Conservation (phyloP, 2,113 vertebrate species). For the Gavia stellata region DNA sequence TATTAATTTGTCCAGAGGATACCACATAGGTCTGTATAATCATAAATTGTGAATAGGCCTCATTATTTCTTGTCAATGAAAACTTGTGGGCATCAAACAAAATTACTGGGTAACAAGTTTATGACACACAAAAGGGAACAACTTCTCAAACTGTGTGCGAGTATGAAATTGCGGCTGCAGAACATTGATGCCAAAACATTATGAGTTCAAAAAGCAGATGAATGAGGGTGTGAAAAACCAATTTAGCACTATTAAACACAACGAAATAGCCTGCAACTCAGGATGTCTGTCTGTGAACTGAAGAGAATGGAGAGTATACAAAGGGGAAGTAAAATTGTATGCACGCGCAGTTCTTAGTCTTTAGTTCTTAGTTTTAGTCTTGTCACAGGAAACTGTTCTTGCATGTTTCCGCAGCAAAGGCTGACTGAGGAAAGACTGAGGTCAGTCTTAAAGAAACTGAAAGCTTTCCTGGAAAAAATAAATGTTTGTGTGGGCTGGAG, state of each 20-base stretch:
- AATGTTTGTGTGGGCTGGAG: not conserved
- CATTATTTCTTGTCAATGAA: not conserved
- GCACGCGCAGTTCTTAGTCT: not conserved
- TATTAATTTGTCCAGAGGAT: not conserved
- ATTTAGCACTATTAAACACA: not conserved
- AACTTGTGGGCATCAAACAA: not conserved
- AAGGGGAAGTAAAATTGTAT: not conserved
- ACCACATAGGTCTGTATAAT: not conserved
- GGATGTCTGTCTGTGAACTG: not conserved
- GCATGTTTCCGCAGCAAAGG: not conserved
- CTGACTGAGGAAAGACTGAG: not conserved
- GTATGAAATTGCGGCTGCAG: not conserved
- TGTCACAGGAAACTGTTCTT: conserved; percentile 3
- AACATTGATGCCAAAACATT: not conserved
- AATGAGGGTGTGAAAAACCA: not conserved
- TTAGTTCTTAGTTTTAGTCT: not conserved
- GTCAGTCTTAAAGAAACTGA: not conserved
- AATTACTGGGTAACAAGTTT: not conserved
- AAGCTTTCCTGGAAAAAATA: not conserved
- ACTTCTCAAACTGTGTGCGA: not conserved
- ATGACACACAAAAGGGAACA: not conserved
- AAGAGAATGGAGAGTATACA: not conserved
- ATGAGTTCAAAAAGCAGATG: conserved; percentile 17
- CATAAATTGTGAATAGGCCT: not conserved
- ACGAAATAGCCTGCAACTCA: not conserved